Evolutionary conservation across 2,113 vertebrate species (phyloP).

Genomic region (Lycaon pictus): DNA sequence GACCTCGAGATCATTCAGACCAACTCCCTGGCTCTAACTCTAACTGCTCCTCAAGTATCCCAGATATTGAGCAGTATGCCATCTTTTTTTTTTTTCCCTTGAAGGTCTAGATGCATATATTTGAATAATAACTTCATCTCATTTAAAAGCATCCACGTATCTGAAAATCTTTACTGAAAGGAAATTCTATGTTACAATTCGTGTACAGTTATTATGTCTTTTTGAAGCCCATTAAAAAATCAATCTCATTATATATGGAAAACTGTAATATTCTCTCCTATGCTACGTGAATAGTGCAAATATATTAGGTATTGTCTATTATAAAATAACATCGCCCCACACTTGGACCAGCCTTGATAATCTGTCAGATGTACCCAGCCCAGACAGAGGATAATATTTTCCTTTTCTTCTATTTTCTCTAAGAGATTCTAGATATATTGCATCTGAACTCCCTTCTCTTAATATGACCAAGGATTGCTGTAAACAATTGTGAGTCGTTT

Average conservation of each 20-base stretch:
- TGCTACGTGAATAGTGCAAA: neutral
- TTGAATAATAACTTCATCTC: constrained; percentile 64
- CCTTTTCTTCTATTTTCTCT: neutral
- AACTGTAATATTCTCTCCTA: neutral
- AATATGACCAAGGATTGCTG: neutral
- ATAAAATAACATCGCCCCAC: neutral
- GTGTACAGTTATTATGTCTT: neutral
- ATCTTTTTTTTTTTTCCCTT: neutral
- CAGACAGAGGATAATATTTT: neutral
- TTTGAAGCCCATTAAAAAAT: constrained; percentile 48
- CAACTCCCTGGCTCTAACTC: neutral
- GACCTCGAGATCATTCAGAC: constrained; percentile 20
- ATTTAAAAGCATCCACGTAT: constrained; percentile 43
- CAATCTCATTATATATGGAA: neutral
- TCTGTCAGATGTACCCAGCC: neutral
- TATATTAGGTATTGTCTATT: neutral
- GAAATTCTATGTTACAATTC: neutral
- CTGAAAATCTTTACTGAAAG: constrained; percentile 52
- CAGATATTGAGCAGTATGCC: neutral
- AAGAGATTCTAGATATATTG: neutral
- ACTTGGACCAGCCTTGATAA: neutral
- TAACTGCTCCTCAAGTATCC: neutral
- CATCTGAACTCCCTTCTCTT: neutral
- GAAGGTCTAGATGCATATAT: constrained; percentile 49
- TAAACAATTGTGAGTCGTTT: neutral